Conservation (phyloP, 1,140 invertebrate genomes). For the Drosophila bocki region DNA sequence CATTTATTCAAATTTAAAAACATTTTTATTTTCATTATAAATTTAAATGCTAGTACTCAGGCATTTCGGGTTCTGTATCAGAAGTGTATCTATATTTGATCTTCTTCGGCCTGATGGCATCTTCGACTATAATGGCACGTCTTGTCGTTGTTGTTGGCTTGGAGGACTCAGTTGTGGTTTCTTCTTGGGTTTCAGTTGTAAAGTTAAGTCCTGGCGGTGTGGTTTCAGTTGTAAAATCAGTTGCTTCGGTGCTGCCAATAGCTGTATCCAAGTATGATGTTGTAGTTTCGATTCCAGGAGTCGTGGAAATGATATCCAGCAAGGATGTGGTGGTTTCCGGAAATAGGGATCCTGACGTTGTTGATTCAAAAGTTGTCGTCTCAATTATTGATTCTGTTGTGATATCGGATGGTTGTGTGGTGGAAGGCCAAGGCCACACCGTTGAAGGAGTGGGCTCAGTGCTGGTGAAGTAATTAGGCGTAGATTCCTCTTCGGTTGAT, state of each 20-base stretch:
- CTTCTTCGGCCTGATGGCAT: slow-evolving; percentile 33
- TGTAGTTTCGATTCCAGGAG: slow-evolving; percentile 32
- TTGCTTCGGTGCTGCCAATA: slow-evolving; percentile 5
- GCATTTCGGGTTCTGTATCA: slow-evolving; percentile 64
- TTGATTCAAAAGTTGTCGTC: neutral
- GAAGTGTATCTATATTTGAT: slow-evolving; percentile 54
- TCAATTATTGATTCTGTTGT: slow-evolving; percentile 6
- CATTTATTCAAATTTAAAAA: neutral
- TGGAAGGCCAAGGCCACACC: slow-evolving; percentile 1
- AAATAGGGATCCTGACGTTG: neutral
- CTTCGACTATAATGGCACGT: slow-evolving; percentile 20
- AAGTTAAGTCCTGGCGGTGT: slow-evolving; percentile 10
- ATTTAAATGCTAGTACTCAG: slow-evolving; percentile 20
- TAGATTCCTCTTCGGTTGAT: no score
- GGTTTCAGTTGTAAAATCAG: neutral
- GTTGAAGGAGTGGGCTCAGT: slow-evolving; percentile 9
- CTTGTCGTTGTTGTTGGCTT: neutral
- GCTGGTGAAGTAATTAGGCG: neutral
- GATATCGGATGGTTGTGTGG: slow-evolving; percentile 5
- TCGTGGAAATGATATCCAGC: slow-evolving; percentile 53
- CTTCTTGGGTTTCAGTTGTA: neutral
- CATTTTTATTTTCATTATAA: neutral
- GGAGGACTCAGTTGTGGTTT: slow-evolving; percentile 21
- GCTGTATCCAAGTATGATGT: slow-evolving; percentile 11
- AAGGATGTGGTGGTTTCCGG: slow-evolving; percentile 25